Conservation (phyloP, 2,888 invertebrate genomes). For the Arrhopalites spinosus region DNA sequence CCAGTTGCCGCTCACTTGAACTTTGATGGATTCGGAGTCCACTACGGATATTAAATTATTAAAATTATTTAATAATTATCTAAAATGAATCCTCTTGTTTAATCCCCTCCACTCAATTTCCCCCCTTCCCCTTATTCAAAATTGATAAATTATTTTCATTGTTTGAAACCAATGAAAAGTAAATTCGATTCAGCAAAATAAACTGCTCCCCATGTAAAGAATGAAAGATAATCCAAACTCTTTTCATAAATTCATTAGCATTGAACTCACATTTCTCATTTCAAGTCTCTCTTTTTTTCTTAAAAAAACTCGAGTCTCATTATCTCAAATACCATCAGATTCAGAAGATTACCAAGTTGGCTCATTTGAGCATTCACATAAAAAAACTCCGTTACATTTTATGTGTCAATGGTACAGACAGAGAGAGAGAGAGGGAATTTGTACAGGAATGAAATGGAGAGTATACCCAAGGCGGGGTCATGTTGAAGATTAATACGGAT, state of each 20-base stretch:
- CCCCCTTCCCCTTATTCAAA: not conserved
- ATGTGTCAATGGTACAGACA: not conserved
- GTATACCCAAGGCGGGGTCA: too few relatives aligned
- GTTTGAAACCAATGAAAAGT: not conserved
- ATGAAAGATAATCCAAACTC: not conserved
- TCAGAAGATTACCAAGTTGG: too few relatives aligned
- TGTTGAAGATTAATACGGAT: too few relatives aligned
- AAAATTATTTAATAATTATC: too few relatives aligned
- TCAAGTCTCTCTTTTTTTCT: not conserved
- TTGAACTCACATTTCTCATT: not conserved
- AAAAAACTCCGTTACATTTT: too few relatives aligned
- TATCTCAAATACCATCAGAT: too few relatives aligned
- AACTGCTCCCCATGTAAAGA: not conserved
- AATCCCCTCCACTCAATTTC: too few relatives aligned
- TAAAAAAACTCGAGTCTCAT: too few relatives aligned
- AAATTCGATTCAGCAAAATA: slow-evolving; percentile 23
- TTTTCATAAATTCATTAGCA: not conserved
- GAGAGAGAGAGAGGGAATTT: too few relatives aligned
- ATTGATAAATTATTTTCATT: slow-evolving; percentile 31
- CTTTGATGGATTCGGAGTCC: slow-evolving; percentile 36
- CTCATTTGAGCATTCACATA: not conserved
- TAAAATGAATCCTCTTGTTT: too few relatives aligned
- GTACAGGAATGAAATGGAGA: too few relatives aligned
- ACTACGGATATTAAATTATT: slow-evolving; percentile 34
- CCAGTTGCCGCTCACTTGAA: slow-evolving; percentile 39